A percentile compares a stretch with the other conserved stretches of the same genome.
Evolutionary conservation across 2,113 vertebrate genomes (phyloP).

Genomic region (Pteronura brasiliensis): DNA sequence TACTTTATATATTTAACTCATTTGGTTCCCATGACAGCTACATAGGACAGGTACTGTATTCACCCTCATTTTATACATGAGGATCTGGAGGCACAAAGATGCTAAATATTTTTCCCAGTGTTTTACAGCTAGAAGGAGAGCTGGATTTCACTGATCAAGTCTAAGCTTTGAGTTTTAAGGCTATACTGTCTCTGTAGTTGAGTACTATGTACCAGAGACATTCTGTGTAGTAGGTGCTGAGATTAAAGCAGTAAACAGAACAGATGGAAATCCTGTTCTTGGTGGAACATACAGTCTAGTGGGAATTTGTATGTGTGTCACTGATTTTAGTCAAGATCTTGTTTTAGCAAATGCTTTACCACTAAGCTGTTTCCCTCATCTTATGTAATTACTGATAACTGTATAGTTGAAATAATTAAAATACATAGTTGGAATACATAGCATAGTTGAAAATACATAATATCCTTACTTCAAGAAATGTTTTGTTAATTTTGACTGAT

Average conservation of each 20-base stretch:
- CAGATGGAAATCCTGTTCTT: background rate
- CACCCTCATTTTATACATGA: background rate
- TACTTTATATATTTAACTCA: background rate
- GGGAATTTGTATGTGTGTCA: background rate
- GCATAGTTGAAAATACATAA: background rate
- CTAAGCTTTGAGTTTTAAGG: background rate
- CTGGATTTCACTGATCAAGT: background rate
- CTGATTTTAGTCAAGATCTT: background rate
- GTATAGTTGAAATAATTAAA: background rate
- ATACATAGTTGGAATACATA: background rate
- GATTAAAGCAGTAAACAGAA: background rate
- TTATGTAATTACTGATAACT: background rate
- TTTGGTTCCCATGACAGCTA: background rate
- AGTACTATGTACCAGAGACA: background rate
- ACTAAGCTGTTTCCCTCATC: background rate
- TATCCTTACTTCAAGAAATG: conserved; percentile 1
- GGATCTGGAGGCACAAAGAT: background rate
- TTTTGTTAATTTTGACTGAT: background rate
- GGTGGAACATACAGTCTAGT: background rate
- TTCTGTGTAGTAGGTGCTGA: background rate
- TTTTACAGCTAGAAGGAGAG: background rate
- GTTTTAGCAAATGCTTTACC: background rate
- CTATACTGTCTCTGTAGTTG: background rate
- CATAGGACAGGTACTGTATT: background rate
- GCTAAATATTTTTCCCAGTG: background rate